Conservation (phyloP, 2,888 invertebrate genomes). For the Conchocele bisecta region DNA sequence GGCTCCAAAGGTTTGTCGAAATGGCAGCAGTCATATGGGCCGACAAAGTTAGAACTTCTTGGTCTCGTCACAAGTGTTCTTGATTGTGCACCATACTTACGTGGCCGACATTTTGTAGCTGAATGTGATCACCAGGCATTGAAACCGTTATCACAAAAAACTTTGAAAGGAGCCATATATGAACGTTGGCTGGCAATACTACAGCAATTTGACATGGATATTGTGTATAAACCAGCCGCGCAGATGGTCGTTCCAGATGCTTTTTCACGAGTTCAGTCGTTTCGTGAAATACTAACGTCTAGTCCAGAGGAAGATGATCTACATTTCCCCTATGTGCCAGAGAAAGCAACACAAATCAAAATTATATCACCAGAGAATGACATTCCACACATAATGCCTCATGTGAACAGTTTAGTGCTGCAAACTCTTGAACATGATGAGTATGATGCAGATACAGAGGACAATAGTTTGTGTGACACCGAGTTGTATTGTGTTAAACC, state of each 20-base stretch:
- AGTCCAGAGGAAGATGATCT: too few species aligned
- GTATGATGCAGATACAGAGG: conserved; percentile 22
- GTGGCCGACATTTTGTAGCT: background rate
- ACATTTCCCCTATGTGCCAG: conserved; percentile 38
- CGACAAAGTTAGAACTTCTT: conserved; percentile 52
- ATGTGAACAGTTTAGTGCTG: background rate
- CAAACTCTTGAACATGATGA: background rate
- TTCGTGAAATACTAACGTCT: background rate
- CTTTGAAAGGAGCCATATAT: conserved; percentile 42
- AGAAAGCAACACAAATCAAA: conserved; percentile 17
- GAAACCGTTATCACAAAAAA: conserved; percentile 26
- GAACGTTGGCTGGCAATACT: conserved; percentile 50
- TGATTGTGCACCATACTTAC: background rate
- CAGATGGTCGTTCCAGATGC: conserved; percentile 32
- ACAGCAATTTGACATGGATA: conserved; percentile 45
- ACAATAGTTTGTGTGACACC: background rate
- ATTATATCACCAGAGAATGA: background rate
- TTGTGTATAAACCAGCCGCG: conserved; percentile 37
- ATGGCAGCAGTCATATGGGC: conserved; percentile 40
- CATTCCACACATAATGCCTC: background rate
- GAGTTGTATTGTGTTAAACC: too few species aligned
- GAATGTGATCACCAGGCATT: conserved; percentile 25
- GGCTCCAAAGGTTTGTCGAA: conserved; percentile 31
- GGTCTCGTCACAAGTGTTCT: conserved; percentile 36
- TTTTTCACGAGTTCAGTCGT: background rate